Evolutionary conservation across 2,797 vertebrate genomes (phyloP).

Genomic region (Lemur catta): DNA sequence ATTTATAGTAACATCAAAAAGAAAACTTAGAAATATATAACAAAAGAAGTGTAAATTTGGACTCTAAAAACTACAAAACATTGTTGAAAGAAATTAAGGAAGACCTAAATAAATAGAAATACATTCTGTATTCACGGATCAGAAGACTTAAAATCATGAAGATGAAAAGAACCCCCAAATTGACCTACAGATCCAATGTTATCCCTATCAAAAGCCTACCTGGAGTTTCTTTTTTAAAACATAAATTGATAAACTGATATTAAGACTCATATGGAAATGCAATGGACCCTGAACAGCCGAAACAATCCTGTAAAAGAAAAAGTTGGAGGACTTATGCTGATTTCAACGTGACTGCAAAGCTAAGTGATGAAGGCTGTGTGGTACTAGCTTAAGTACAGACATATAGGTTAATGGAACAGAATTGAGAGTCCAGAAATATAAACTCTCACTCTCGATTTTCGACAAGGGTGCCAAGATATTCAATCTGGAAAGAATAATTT

Average conservation of each 20-base stretch:
- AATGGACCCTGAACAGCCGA: neutral
- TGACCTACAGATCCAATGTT: neutral
- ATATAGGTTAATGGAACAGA: neutral
- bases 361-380: neutral
- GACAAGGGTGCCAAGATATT: neutral
- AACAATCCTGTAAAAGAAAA: slow-evolving; percentile 6
- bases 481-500: neutral
- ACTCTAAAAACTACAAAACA: neutral
- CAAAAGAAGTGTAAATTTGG: neutral
- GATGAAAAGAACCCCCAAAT: neutral
- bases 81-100: neutral
- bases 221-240: neutral
- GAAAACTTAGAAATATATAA: neutral
- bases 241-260: neutral
- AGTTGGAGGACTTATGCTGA: neutral
- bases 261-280: neutral
- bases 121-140: neutral
- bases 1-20: neutral
- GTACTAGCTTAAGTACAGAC: neutral
- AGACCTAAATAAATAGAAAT: neutral
- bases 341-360: neutral
- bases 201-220: neutral
- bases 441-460: neutral
- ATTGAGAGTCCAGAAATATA: neutral
- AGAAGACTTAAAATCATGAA: neutral